phyloP scores from a whole-genome alignment of 2,888 invertebrate genomes.

The Stenurella melanura region DNA sequence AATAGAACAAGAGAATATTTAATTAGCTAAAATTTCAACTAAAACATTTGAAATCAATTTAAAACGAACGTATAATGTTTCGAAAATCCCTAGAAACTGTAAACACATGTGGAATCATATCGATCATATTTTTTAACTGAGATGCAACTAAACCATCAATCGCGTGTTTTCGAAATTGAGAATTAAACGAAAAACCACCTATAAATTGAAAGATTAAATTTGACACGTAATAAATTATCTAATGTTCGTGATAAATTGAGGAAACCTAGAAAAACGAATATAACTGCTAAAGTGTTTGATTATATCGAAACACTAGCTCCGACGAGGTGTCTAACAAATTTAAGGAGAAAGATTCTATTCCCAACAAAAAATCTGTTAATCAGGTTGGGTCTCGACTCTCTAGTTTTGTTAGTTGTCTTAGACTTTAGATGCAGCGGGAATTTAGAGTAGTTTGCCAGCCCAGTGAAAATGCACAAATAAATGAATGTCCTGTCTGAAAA shows the following conservation, averaged over 20 bases:
- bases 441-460: conserved; percentile 38
- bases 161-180: conserved; percentile 45
- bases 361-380: conserved; percentile 55
- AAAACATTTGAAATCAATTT: background rate
- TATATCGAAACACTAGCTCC: conserved; percentile 23
- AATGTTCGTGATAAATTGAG: conserved; percentile 46
- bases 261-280: conserved; percentile 35
- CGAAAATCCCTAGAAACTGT: conserved; percentile 46
- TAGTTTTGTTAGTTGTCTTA: conserved; percentile 32
- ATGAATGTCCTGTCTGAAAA: background rate
- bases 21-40: too few species aligned
- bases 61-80: conserved; percentile 4
- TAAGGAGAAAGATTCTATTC: conserved; percentile 45
- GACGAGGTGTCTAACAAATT: conserved; percentile 55
- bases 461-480: background rate
- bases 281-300: conserved; percentile 17
- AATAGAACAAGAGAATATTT: too few species aligned
- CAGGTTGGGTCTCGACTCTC: conserved; percentile 49
- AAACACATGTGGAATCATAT: conserved; percentile 47
- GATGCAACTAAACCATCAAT: conserved; percentile 40
- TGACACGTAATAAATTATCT: conserved; percentile 50
- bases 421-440: conserved; percentile 46
- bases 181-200: conserved; percentile 47
- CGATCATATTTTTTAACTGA: conserved; percentile 49
- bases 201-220: conserved; percentile 54